These are phyloP conservation scores for Pygoscelis antarcticus DNA, from an alignment of 2,113 vertebrate species.

Conservation along the genomic window DNA sequence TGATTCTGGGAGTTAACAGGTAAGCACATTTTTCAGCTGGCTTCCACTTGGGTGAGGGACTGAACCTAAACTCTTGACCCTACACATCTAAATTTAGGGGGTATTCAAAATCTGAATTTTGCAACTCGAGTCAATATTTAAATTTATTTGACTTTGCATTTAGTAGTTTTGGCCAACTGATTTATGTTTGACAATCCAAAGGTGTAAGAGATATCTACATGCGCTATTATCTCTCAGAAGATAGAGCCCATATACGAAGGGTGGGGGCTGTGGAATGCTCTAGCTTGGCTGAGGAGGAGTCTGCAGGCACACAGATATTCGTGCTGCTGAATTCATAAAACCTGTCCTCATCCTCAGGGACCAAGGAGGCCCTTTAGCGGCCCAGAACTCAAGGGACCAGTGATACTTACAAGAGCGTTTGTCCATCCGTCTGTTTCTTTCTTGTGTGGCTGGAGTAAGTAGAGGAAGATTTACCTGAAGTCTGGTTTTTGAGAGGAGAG, in stretches of 20 bases:
- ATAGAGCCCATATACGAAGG: conserved; percentile 26
- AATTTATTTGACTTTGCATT: conserved; percentile 43
- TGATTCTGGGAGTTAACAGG: conserved; percentile 35
- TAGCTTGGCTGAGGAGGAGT: neutral
- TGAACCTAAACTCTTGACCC: conserved; percentile 58
- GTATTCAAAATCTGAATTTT: conserved; percentile 60
- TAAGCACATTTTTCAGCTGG: conserved; percentile 65
- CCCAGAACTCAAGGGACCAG: neutral
- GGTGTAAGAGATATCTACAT: conserved; percentile 48
- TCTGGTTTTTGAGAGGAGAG: neutral
- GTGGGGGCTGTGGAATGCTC: conserved; percentile 27
- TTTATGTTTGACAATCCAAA: conserved; percentile 69
- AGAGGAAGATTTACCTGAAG: neutral
- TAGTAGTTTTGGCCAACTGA: neutral
- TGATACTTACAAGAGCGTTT: accelerated
- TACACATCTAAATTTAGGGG: conserved; percentile 19
- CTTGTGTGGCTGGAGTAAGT: neutral
- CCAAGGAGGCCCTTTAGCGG: neutral
- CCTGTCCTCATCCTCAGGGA: neutral
- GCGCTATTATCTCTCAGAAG: conserved; percentile 11
- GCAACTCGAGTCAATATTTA: conserved; percentile 62
- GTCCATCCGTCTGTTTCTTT: neutral
- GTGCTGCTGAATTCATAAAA: neutral
- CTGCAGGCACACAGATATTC: neutral
- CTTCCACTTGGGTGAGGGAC: neutral